These are phyloP conservation scores for Calycopis cecrops DNA, from an alignment of 1,140 invertebrate genomes.

Conservation along the genomic window DNA sequence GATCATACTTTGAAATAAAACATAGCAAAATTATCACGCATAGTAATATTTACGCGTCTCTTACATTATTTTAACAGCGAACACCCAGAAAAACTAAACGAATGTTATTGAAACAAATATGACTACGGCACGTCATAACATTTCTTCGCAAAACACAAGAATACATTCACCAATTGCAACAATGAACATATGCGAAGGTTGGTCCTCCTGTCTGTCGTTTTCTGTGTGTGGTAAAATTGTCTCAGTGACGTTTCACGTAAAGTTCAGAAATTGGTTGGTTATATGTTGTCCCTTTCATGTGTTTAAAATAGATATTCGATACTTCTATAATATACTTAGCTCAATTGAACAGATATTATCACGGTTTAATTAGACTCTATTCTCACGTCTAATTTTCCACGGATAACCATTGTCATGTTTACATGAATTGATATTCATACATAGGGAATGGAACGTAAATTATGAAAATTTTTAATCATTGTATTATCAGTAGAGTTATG, in stretches of 20 bases:
- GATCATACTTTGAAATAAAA: constrained; percentile 67
- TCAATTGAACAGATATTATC: no score
- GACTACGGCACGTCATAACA: constrained; percentile 71
- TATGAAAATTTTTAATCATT: no score
- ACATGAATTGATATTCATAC: no score
- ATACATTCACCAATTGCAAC: constrained; percentile 34
- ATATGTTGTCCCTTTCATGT: no score
- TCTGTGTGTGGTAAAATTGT: constrained; percentile 1
- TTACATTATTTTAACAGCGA: constrained; percentile 52
- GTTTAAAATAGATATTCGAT: no score
- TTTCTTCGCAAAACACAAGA: constrained; percentile 47
- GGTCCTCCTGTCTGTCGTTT: constrained; percentile 22
- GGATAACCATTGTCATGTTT: no score
- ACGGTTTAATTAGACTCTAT: no score
- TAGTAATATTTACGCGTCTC: constrained; percentile 34
- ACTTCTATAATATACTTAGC: no score
- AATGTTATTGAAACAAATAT: constrained; percentile 67
- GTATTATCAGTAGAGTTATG: no score
- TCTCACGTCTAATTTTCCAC: no score
- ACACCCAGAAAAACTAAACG: constrained; percentile 37
- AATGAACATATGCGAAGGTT: constrained; percentile 13
- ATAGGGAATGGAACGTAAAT: no score
- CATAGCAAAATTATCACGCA: constrained; percentile 47
- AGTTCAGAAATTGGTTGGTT: constrained; percentile 21
- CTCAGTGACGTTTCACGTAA: constrained; percentile 1